These are phyloP conservation scores for Pedicia rivosa DNA, from an alignment of 2,888 invertebrate genomes.

Conservation along the genomic window DNA sequence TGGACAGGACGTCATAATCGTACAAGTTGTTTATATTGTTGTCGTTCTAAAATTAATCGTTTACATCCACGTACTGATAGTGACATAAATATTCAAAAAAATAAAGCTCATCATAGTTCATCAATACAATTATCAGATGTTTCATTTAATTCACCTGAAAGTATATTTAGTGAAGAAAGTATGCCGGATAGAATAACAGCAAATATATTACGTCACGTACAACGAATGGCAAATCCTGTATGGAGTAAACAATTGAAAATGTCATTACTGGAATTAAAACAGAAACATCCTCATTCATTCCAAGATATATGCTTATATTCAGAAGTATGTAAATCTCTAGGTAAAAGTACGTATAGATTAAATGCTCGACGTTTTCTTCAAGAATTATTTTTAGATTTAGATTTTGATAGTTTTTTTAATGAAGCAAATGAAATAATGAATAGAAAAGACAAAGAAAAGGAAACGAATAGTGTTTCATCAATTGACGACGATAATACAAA, in stretches of 20 bases:
- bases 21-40: conserved; percentile 25
- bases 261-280: conserved; percentile 57
- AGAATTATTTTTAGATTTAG: conserved; percentile 79
- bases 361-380: conserved; percentile 76
- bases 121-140: conserved; percentile 23
- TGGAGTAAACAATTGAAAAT: conserved; percentile 68
- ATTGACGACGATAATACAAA: neutral
- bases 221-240: conserved; percentile 62
- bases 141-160: conserved; percentile 30
- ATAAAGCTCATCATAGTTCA: conserved; percentile 16
- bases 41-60: conserved; percentile 22
- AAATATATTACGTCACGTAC: conserved; percentile 48
- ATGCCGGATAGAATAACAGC: conserved; percentile 26
- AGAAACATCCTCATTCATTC: conserved; percentile 53
- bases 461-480: conserved; percentile 11
- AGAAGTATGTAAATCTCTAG: conserved; percentile 68
- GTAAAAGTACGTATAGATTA: conserved; percentile 65
- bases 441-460: conserved; percentile 18
- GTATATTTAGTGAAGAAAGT: conserved; percentile 28
- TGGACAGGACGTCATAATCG: conserved; percentile 27
- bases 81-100: conserved; percentile 15
- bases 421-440: conserved; percentile 35
- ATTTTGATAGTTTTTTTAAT: conserved; percentile 45
- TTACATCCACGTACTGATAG: conserved; percentile 16
- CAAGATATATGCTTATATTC: conserved; percentile 85